A percentile compares a stretch with the other conserved stretches of the same genome.
Evolutionary conservation across 2,113 vertebrate genomes (phyloP).

Genomic region (Turdus rufiventris): DNA sequence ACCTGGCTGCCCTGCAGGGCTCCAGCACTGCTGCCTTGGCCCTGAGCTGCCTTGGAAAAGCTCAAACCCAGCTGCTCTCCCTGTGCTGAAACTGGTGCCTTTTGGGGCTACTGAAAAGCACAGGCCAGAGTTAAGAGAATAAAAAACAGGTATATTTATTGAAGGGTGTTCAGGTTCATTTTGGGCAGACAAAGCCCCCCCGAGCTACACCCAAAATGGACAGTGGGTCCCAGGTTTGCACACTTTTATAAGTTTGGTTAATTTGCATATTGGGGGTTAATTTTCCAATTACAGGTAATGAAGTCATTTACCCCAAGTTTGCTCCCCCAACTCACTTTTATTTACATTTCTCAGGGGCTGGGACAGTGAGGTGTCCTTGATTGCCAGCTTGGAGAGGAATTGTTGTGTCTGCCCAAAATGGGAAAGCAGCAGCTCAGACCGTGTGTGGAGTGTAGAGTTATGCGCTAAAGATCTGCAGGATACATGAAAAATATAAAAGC

Average conservation of each 20-base stretch:
- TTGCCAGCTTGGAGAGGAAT: not conserved
- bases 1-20: not conserved
- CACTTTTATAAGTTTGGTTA: not conserved
- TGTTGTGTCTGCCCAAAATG: not conserved
- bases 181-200: accelerated
- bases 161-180: not conserved
- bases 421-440: not conserved
- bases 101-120: not conserved
- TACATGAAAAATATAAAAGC: not conserved
- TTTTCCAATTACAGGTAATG: not conserved
- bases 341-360: not conserved
- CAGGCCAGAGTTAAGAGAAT: too few relatives aligned
- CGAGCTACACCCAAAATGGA: not conserved
- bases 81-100: not conserved
- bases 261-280: not conserved
- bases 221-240: not conserved
- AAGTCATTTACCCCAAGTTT: not conserved
- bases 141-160: not conserved
- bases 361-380: not conserved
- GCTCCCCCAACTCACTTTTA: not conserved
- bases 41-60: not conserved
- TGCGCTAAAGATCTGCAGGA: not conserved
- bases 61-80: not conserved
- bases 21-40: not conserved
- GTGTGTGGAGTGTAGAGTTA: accelerated